Evolutionary conservation across 2,797 vertebrate species (phyloP).

Genomic region (Myripristis jacobus): DNA sequence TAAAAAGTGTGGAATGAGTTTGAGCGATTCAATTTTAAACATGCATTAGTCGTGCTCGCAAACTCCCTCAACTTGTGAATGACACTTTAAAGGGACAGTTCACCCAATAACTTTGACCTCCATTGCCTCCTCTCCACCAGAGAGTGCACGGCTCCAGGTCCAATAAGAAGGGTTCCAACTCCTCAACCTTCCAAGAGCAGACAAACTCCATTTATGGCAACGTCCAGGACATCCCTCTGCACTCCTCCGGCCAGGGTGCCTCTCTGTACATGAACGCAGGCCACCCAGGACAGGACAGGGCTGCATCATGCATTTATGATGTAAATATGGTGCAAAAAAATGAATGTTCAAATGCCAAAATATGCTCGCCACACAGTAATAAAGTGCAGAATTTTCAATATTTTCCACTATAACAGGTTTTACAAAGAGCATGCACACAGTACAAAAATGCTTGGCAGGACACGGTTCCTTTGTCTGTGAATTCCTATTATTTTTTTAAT

Average conservation of each 20-base stretch:
- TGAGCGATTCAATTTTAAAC: no score
- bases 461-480: no score
- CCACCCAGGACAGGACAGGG: neutral
- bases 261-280: neutral
- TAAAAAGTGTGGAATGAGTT: no score
- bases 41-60: no score
- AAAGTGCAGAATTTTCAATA: no score
- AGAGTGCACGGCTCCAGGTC: neutral
- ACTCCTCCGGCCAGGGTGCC: neutral
- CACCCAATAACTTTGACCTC: neutral
- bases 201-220: conserved; percentile 40
- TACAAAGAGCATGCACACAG: no score
- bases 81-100: neutral
- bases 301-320: neutral
- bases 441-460: no score
- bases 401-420: no score
- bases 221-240: conserved; percentile 6
- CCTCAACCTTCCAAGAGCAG: conserved; percentile 15
- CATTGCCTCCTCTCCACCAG: conserved; percentile 16
- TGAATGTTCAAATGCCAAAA: neutral
- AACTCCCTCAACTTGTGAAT: neutral
- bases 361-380: no score
- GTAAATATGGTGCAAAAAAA: conserved; percentile 23
- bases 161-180: neutral
- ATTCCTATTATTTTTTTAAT: no score